Conservation (phyloP, 2,888 invertebrate genomes). For the Heteromurus nitidus region DNA sequence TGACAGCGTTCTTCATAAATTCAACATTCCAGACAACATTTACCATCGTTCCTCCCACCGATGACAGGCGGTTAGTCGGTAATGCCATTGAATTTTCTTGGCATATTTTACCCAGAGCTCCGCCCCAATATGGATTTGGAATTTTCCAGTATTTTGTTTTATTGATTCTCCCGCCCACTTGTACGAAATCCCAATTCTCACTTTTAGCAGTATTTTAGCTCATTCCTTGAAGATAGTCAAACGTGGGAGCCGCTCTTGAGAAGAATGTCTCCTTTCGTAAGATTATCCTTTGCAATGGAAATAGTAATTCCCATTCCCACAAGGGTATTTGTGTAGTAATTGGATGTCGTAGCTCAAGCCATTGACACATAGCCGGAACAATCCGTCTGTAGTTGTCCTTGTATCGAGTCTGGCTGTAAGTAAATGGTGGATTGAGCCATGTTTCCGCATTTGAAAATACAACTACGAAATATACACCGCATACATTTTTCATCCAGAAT, state of each 20-base stretch:
- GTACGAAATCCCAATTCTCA: not conserved
- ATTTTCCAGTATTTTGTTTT: not conserved
- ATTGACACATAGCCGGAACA: slow-evolving; percentile 16
- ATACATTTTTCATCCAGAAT: no score
- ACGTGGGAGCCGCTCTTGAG: not conserved
- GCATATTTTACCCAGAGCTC: not conserved
- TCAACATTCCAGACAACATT: no score
- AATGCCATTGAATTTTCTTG: not conserved
- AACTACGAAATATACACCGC: no score
- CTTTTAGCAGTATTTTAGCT: not conserved
- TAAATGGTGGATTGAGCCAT: not conserved
- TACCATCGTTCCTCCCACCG: no score
- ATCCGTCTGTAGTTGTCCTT: slow-evolving; percentile 6
- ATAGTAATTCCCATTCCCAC: not conserved
- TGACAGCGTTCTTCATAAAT: no score
- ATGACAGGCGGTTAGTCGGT: no score
- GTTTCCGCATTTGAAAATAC: not conserved
- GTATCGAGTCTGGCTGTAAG: not conserved
- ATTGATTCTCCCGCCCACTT: not conserved
- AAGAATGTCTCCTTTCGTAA: not conserved
- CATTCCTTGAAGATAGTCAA: not conserved
- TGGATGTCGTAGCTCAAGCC: not conserved
- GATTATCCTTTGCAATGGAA: not conserved
- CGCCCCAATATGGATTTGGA: not conserved
- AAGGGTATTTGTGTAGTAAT: not conserved